Evolutionary conservation across 2,113 vertebrate species (phyloP).

Genomic region (Sarotherodon lohbergeri): DNA sequence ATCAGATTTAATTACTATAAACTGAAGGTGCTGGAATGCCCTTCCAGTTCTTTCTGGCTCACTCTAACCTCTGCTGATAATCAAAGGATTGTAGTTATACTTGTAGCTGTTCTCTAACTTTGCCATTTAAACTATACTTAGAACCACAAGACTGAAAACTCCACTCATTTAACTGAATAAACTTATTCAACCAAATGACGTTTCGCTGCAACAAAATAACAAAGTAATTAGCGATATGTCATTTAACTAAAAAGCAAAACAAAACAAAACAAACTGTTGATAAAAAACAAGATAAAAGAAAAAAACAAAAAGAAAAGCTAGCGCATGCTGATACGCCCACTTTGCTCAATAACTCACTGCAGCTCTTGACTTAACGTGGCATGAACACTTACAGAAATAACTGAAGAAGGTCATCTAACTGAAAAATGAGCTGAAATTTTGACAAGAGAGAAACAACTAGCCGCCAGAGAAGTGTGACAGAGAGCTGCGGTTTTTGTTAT

Average conservation of each 20-base stretch:
- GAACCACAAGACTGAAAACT: background rate
- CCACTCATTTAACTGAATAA: background rate
- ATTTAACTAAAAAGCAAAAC: background rate
- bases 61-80: background rate
- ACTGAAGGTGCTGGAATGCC: background rate
- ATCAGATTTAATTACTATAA: background rate
- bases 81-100: background rate
- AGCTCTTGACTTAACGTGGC: background rate
- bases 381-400: background rate
- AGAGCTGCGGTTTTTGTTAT: background rate
- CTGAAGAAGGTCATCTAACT: background rate
- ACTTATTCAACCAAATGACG: background rate
- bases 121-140: background rate
- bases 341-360: background rate
- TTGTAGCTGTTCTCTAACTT: background rate
- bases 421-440: background rate
- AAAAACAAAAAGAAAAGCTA: background rate
- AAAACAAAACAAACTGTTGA: background rate
- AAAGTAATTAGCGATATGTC: background rate
- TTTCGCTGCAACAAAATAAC: background rate
- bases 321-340: background rate
- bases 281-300: background rate
- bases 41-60: background rate
- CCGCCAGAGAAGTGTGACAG: background rate
- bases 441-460: background rate